Base-by-base conservation (phyloP, 2,797 vertebrate species). In the Enteromius trimaculatus region DNA sequence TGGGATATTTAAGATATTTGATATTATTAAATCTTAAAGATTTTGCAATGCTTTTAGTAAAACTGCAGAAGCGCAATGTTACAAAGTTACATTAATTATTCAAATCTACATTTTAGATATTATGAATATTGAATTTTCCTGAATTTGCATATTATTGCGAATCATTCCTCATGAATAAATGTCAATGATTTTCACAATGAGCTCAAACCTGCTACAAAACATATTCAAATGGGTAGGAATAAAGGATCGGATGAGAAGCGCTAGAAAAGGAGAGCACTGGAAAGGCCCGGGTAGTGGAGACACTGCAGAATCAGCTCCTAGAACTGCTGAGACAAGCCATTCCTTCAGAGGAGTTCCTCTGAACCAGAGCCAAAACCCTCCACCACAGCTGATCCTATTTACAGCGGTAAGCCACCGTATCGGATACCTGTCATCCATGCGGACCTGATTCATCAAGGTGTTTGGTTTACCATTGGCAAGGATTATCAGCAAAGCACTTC, bases 271-370 rank as follows among this genome's bases (percentile, higher is more conserved):
- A 31, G 44, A 76, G 37, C 23, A n/a, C 6, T 11, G 17, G 79
- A 75, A 51, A 58, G 47, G 16, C 79, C 65, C 16, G 3, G 34
- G 31, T 9, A 49, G 13, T 64, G 42, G 17, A 71, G 69, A 71
- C 17, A 49, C 29, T 34, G 60, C 14, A 4, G 72, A 82, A 49
- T 76, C 81, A 77, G 81, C 71, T 68, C 10, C 85, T 90, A 55
- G 0, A 81, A 85, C 62, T 85, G 91, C 90, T 89, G 91, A 91
- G 89, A 86, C 85, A 60, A 87, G 89, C 89, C 21, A 14, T 82
- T 87, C 64, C 72, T 65, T 87, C 64, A 31, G 81, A 39, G 66
- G 23, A 44, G 75, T 31, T 79, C 51, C 75, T 77, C 84, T 72
- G 39, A 70, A 39, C 26, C 79, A 21, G 23, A 0, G 79, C 68